These are phyloP conservation scores for Tragopan temminckii DNA, from an alignment of 2,797 vertebrate genomes.

Conservation along the genomic window DNA sequence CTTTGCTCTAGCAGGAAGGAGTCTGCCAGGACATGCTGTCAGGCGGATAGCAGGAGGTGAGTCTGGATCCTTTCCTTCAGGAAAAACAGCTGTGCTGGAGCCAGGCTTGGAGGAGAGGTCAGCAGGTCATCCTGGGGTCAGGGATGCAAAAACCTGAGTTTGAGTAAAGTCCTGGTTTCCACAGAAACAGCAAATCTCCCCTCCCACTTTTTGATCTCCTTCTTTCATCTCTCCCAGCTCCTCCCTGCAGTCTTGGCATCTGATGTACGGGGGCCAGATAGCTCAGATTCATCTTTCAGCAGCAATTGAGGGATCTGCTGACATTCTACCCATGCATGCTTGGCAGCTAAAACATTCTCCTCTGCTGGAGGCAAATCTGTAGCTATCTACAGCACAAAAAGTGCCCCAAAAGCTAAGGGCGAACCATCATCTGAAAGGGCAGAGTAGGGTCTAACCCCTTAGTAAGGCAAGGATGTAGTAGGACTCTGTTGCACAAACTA, in stretches of 20 bases:
- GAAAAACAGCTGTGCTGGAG: constrained; percentile 47
- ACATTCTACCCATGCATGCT: not conserved
- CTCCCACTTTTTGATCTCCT: constrained; percentile 7
- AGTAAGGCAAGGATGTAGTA: not conserved
- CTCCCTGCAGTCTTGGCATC: not conserved
- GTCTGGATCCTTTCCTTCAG: constrained; percentile 30
- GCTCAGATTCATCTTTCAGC: constrained; percentile 39
- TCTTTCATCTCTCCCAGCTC: constrained; percentile 45
- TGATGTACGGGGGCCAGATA: not conserved
- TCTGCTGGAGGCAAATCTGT: not conserved
- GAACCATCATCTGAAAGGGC: not conserved
- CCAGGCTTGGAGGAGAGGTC: constrained; percentile 47
- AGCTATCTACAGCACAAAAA: not conserved
- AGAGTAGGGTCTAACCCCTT: not conserved
- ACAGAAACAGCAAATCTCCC: constrained; percentile 19
- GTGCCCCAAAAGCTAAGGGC: not conserved
- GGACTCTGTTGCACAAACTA: not conserved
- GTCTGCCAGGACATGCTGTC: not conserved
- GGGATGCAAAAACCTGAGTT: constrained; percentile 17
- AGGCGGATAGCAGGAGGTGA: constrained; percentile 22
- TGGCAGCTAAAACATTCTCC: not conserved
- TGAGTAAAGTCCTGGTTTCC: constrained; percentile 7
- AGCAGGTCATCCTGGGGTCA: constrained; percentile 51
- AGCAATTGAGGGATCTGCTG: not conserved
- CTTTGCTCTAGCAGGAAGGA: constrained; percentile 41